These are phyloP conservation scores for Urocitellus parryii DNA, from an alignment of 2,113 vertebrate genomes.

Conservation along the genomic window DNA sequence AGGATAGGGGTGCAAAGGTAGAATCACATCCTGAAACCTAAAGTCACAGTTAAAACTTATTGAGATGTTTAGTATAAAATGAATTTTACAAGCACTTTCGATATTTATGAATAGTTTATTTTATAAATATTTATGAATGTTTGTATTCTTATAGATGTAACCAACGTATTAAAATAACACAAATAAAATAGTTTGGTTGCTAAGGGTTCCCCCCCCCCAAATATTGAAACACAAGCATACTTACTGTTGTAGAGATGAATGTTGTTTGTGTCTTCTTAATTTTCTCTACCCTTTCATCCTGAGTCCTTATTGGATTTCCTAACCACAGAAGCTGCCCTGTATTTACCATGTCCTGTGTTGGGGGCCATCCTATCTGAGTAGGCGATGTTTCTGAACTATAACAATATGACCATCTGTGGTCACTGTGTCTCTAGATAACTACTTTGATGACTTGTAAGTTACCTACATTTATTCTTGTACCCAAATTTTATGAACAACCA, in stretches of 20 bases:
- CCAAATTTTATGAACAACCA: conserved; percentile 3
- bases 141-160: background rate
- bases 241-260: background rate
- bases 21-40: conserved; percentile 2
- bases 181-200: background rate
- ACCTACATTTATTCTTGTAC: background rate
- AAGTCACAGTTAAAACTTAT: conserved; percentile 27
- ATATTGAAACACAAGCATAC: background rate
- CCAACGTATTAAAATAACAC: background rate
- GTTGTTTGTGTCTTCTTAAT: background rate
- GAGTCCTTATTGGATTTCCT: background rate
- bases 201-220: background rate
- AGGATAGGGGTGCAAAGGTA: background rate
- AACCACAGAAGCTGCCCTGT: background rate
- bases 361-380: background rate
- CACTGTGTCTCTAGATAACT: background rate
- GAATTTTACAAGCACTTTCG: background rate
- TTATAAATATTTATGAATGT: background rate
- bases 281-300: background rate
- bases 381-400: background rate
- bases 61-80: background rate
- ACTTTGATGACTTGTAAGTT: background rate
- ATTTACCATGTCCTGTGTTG: background rate
- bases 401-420: background rate
- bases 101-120: conserved; percentile 4